A percentile compares a stretch with the other conserved stretches of the same genome.
These are phyloP conservation scores for Perithous albicinctus DNA, from an alignment of 2,888 invertebrate genomes.

Conservation along the genomic window DNA sequence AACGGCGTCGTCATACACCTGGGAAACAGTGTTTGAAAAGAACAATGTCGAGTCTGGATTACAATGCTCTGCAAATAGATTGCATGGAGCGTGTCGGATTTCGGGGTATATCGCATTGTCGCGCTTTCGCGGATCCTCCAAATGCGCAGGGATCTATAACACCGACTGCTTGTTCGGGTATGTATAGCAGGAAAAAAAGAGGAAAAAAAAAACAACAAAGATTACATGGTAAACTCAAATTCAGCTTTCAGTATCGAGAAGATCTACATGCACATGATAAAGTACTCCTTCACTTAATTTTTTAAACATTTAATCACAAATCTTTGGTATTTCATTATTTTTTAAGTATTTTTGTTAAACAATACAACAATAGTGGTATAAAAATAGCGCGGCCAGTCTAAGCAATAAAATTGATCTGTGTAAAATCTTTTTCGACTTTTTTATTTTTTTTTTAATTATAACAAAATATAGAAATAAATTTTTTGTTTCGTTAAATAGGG, in stretches of 20 bases:
- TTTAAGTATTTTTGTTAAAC: too few relatives aligned
- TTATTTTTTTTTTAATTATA: too few relatives aligned
- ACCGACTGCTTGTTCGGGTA: conserved; percentile 12
- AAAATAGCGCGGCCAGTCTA: too few relatives aligned
- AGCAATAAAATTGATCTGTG: too few relatives aligned
- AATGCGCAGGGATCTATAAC: conserved; percentile 45
- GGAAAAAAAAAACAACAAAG: not conserved
- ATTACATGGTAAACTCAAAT: not conserved
- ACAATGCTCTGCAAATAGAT: conserved; percentile 81
- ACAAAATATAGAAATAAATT: too few relatives aligned
- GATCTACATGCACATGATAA: not conserved
- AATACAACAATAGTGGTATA: too few relatives aligned
- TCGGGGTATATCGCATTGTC: conserved; percentile 72
- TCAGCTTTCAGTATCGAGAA: conserved; percentile 8
- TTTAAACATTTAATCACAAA: too few relatives aligned
- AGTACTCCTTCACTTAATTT: not conserved
- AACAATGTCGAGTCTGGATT: conserved; percentile 80
- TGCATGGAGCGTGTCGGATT: conserved; percentile 78
- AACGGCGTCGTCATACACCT: conserved; percentile 60
- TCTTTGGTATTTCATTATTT: too few relatives aligned
- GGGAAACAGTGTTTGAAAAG: conserved; percentile 77
- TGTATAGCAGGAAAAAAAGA: conserved; percentile 8
- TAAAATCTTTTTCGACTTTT: too few relatives aligned
- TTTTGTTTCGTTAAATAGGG: too few relatives aligned
- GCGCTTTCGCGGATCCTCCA: conserved; percentile 48